Base-by-base conservation (phyloP, 2,888 invertebrate species). In the Drosophila percnosoma region DNA sequence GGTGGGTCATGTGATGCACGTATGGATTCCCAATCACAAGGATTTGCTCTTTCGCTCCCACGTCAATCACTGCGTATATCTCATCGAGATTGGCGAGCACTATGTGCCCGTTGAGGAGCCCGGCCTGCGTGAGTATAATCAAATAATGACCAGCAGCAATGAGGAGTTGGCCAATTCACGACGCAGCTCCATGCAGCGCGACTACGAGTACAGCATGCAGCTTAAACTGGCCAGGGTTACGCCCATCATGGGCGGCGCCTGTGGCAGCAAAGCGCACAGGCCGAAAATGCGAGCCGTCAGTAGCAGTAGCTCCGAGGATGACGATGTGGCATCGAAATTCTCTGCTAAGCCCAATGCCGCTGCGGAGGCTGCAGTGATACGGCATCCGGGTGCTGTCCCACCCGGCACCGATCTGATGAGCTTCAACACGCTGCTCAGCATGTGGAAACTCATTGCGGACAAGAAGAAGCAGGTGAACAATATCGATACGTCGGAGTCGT, bases 1-100 rank as follows among this genome's bases (percentile, higher is more conserved):
- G 98, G 98, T 98, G 87, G 99, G 99, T 72, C 94, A 95, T 95
- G 97, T 98, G 62, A 98, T 99, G 13, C 99, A 99, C 93, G 96
- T 97, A 80, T 99, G 99, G 99, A 95, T 96, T 42, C 99, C 99
- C 0, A 97, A 96, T 93, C 98, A 99, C 94, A 95, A 97, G 61
- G 98, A 98, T 92, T 96, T 96, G 0, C 95, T 96, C 82, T 95
- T 96, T 67, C 95, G 99, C 24, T 98, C 98, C 6, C 98, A 98
- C 92, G 97, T 98, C 21, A 98, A 98, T 93, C 96, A 97, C 87
- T 97, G 96, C 60, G 97, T 99, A 70, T 94, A 99, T 24, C 95
- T 99, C 21, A 95, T 99, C n/a, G 97, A 98, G 93, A 97, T 99
- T 54, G 98, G 97, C 21, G 98, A 98, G 87, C 96, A 96, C 90